These are phyloP conservation scores for Monopis laevigella DNA, from an alignment of 2,888 invertebrate genomes.

Conservation along the genomic window DNA sequence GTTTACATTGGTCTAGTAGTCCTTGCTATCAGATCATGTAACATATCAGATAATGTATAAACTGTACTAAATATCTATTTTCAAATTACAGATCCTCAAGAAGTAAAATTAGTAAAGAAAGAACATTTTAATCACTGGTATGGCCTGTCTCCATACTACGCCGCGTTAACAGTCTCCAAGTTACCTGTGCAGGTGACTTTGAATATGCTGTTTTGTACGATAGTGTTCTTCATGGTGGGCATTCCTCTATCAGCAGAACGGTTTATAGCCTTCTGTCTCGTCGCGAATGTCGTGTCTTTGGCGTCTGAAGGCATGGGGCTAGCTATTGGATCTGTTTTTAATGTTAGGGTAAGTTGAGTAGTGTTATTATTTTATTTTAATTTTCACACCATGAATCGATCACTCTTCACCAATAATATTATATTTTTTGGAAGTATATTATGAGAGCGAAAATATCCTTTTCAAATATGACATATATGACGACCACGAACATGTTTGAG, in stretches of 20 bases:
- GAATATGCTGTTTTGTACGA: constrained; percentile 67
- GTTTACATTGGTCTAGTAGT: too few species aligned
- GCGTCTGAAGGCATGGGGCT: constrained; percentile 83
- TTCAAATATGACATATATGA: neutral
- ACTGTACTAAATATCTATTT: too few species aligned
- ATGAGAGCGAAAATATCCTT: too few species aligned
- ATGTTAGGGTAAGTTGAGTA: constrained; percentile 63
- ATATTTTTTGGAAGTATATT: too few species aligned
- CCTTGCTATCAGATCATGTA: too few species aligned
- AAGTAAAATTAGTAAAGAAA: constrained; percentile 74
- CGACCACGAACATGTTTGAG: too few species aligned
- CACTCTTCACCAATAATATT: too few species aligned
- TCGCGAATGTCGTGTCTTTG: constrained; percentile 75
- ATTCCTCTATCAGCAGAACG: constrained; percentile 73
- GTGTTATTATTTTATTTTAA: neutral
- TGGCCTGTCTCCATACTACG: constrained; percentile 70
- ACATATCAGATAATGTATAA: too few species aligned
- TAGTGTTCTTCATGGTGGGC: constrained; percentile 73
- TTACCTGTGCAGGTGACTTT: constrained; percentile 68
- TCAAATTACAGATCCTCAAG: constrained; percentile 72
- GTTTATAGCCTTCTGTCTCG: constrained; percentile 72
- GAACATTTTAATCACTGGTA: constrained; percentile 79
- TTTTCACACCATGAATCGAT: too few species aligned
- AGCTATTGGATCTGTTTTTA: constrained; percentile 77
- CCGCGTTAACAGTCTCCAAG: constrained; percentile 70